A percentile compares a stretch with the other conserved stretches of the same genome.
Evolutionary conservation across 92 coral and sea anemone genomes (phyloP).

Genomic region (Galaxea fascicularis): DNA sequence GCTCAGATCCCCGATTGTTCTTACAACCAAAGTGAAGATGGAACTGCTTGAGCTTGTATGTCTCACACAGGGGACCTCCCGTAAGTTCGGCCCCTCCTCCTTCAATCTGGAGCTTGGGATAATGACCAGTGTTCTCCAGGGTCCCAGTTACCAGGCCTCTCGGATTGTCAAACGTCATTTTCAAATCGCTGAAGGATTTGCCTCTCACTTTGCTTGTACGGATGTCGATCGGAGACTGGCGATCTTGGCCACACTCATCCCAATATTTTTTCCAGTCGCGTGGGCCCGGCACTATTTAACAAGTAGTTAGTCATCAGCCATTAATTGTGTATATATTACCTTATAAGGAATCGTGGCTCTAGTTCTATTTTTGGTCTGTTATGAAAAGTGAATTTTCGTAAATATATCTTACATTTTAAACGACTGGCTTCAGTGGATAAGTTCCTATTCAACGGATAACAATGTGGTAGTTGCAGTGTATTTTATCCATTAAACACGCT

Average conservation of each 20-base stretch:
- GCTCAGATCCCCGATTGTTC: conserved; percentile 49
- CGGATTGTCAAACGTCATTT: conserved; percentile 19
- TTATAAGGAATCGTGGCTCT: no score
- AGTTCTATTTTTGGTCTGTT: neutral
- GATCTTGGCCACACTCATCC: neutral
- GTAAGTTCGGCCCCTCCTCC: conserved; percentile 1
- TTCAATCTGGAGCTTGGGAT: conserved; percentile 27
- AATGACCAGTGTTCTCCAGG: conserved; percentile 42
- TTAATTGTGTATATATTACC: no score
- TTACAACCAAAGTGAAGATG: conserved; percentile 60
- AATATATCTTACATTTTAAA: no score
- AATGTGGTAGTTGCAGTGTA: neutral
- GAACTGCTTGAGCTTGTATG: conserved; percentile 41
- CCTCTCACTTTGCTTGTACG: neutral
- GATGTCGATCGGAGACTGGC: conserved; percentile 57
- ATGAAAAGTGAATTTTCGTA: neutral
- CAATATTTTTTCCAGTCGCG: conserved; percentile 24
- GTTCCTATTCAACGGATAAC: neutral
- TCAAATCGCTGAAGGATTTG: neutral
- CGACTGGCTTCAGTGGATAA: no score
- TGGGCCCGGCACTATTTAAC: conserved; percentile 33
- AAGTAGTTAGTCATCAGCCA: neutral
- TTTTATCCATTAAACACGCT: neutral
- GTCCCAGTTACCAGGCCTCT: conserved; percentile 36
- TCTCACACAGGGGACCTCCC: conserved; percentile 34